Percentiles rank a stretch among this genome's conserved stretches.
These are phyloP conservation scores for Campopleginae sp. DNA, from an alignment of 2,888 invertebrate species.

Conservation along the genomic window DNA sequence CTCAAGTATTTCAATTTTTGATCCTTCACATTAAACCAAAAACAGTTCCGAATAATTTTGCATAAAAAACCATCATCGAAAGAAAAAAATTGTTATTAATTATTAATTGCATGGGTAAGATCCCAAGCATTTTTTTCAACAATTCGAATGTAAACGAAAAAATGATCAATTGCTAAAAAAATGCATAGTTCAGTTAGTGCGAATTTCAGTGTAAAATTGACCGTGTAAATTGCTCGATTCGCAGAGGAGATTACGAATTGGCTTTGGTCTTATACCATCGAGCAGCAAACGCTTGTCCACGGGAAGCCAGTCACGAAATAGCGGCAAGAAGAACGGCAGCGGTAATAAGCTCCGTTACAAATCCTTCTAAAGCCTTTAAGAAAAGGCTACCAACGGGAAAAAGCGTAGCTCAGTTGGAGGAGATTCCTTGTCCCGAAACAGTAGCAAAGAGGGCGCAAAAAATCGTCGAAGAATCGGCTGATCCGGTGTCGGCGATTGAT, in stretches of 20 bases:
- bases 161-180: too few species aligned
- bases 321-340: conserved; percentile 75
- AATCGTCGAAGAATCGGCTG: conserved; percentile 70
- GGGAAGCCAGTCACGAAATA: conserved; percentile 74
- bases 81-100: too few species aligned
- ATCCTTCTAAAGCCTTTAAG: conserved; percentile 70
- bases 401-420: conserved; percentile 65
- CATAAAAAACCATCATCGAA: too few species aligned
- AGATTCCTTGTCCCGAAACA: conserved; percentile 73
- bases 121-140: too few species aligned
- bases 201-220: background rate
- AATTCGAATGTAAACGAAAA: too few species aligned
- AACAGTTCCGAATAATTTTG: background rate
- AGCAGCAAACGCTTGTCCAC: conserved; percentile 76
- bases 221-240: background rate
- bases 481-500: conserved; percentile 70
- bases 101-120: too few species aligned
- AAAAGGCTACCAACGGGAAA: conserved; percentile 64
- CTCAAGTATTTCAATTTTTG: conserved; percentile 66
- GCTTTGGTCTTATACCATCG: conserved; percentile 80
- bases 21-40: background rate
- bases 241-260: conserved; percentile 79
- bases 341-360: conserved; percentile 75
- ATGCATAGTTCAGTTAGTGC: background rate
- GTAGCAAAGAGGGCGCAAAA: conserved; percentile 70